phyloP scores from a whole-genome alignment of 2,797 vertebrate genomes.

The Protonibea diacanthus region DNA sequence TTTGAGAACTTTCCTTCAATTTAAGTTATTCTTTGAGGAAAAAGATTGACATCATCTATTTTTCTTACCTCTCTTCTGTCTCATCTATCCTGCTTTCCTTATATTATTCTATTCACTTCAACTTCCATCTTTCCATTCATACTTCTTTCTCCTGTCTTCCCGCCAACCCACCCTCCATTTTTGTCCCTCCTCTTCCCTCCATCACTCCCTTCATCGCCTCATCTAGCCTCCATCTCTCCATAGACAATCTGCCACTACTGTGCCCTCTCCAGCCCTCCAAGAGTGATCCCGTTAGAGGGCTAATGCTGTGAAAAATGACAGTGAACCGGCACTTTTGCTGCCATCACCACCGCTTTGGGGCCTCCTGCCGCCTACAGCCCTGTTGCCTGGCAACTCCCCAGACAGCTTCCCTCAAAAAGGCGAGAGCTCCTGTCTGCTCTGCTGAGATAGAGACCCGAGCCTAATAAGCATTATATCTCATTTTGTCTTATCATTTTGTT shows the following conservation, averaged over 20 bases:
- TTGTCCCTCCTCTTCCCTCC: constrained; percentile 20
- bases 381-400: constrained; percentile 87
- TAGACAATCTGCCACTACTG: constrained; percentile 53
- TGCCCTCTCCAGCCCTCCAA: constrained; percentile 69
- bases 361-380: constrained; percentile 67
- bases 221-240: constrained; percentile 59
- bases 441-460: constrained; percentile 69
- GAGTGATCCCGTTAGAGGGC: constrained; percentile 82
- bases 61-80: constrained; percentile 4
- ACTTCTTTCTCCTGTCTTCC: constrained; percentile 20
- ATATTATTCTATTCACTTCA: constrained; percentile 29
- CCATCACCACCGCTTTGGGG: constrained; percentile 66
- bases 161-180: constrained; percentile 33
- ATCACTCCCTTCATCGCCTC: constrained; percentile 49
- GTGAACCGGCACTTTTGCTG: constrained; percentile 74
- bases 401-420: constrained; percentile 73
- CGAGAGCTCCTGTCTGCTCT: constrained; percentile 68
- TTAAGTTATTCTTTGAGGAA: constrained; percentile 11
- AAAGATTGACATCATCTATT: constrained; percentile 19
- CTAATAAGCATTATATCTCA: constrained; percentile 77
- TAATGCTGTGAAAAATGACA: constrained; percentile 86
- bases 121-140: constrained; percentile 20
- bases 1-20: not conserved
- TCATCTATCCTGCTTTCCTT: constrained; percentile 6
- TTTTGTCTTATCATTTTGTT: constrained; percentile 76